Evolutionary conservation across 2,888 invertebrate species (phyloP), one percentile per base, ranked within the genome.

Genomic region (Noctua janthina): DNA sequence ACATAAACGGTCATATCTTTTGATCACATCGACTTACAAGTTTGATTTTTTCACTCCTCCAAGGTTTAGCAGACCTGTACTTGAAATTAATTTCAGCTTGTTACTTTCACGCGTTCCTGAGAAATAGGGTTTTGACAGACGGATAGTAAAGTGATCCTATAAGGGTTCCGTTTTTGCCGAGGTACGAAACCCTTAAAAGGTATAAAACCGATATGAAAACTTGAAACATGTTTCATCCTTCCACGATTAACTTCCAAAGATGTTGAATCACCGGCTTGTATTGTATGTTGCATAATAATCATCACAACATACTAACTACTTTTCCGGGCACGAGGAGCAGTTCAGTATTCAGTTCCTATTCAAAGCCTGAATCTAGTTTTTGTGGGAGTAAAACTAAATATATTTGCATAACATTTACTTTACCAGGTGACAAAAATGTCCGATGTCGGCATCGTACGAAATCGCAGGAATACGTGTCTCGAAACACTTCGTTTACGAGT

Each of bases 401-500:
- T 66, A 5, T 11, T 39, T 20, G 5, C 66, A 10, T 20, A 56
- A 20, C 43, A 43, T 15, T 23, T 17, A 13, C 4, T 59, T 62
- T 15, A 20, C 20, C 20, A 49, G 20, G 35, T 11, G 10, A 62
- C 17, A 76, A 29, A 76, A 29, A 79, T 81, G 17, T 39, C 6
- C 15, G 39, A 43, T 7, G 23, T 49, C 17, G 17, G 23, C 46
- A 51, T 23, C 6, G 20, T 13, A 49, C 46, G 39, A 70, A 82
- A 49, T 56, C 43, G 15, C 35, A 70, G 56, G 3, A 64, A 70
- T 20, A 66, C 56, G 51, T 51, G 49, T 76, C 49, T n/a, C 43
- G 56, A 15, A 49, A 66, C n/a, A 59, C 76, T 83, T 59, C 51
- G 46, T 77, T 83, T 59, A 59, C n/a, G n/a, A 83, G 29, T 71